These are phyloP conservation scores for Rhinolophus sinicus DNA, from an alignment of 2,113 vertebrate species.

Conservation along the genomic window DNA sequence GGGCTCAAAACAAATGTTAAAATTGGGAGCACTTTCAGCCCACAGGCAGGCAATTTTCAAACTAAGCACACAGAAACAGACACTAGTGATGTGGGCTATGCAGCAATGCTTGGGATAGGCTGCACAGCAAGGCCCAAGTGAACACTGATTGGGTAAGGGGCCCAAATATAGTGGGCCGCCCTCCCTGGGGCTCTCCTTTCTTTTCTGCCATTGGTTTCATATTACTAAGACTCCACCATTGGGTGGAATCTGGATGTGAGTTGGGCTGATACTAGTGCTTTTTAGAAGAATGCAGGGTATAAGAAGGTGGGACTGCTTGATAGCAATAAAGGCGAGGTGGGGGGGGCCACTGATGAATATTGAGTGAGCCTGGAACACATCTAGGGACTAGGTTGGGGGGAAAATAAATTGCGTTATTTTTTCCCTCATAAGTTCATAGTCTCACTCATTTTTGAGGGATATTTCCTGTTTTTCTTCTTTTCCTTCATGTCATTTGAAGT, in stretches of 20 bases:
- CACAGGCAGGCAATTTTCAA: slow-evolving; percentile 25
- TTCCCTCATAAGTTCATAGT: background rate
- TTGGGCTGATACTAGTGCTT: background rate
- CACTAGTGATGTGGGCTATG: background rate
- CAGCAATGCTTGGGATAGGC: background rate
- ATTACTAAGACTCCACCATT: background rate
- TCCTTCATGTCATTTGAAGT: background rate
- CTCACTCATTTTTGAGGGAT: background rate
- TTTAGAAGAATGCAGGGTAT: background rate
- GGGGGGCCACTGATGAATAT: background rate
- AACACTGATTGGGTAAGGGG: background rate
- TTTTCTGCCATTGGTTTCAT: background rate
- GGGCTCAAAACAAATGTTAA: slow-evolving; percentile 67
- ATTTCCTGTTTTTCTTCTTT: background rate
- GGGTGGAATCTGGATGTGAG: background rate
- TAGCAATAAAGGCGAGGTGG: background rate
- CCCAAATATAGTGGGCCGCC: rapidly evolving
- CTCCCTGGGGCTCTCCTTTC: background rate
- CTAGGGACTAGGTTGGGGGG: background rate
- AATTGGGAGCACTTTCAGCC: slow-evolving; percentile 48
- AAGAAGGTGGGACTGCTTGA: background rate
- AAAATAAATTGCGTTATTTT: background rate
- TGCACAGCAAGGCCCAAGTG: background rate
- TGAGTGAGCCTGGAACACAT: background rate
- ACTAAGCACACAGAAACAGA: slow-evolving; percentile 50